Percentiles rank a stretch among this genome's conserved stretches.
Evolutionary conservation across 2,113 vertebrate genomes (phyloP).

Genomic region (Plecturocebus donacophilus): DNA sequence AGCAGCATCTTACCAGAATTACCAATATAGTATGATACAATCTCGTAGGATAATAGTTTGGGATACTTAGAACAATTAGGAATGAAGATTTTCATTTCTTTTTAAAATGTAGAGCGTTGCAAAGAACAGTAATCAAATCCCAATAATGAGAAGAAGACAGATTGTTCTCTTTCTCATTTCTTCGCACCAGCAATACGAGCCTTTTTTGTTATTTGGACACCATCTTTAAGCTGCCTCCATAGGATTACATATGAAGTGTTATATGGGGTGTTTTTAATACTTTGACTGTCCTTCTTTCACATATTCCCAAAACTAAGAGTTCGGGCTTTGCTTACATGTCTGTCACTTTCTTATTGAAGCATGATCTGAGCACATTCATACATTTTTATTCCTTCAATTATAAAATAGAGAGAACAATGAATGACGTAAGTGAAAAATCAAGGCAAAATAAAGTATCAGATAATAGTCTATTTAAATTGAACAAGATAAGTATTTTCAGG

Average conservation of each 20-base stretch:
- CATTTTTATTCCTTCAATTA: background rate
- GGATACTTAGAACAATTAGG: background rate
- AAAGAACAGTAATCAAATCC: background rate
- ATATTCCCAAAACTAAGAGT: background rate
- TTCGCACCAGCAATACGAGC: fast-evolving
- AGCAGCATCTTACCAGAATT: fast-evolving
- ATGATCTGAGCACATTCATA: fast-evolving
- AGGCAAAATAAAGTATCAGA: background rate
- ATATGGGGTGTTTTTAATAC: fast-evolving
- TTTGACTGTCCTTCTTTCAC: background rate
- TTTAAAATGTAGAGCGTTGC: background rate
- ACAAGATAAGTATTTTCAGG: background rate
- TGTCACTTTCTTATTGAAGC: background rate
- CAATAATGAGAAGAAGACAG: background rate
- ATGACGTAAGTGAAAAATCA: background rate
- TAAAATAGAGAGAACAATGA: background rate
- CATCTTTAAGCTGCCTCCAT: fast-evolving
- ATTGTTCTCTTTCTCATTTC: no score
- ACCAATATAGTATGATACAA: fast-evolving
- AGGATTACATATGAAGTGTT: fast-evolving
- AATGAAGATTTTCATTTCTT: background rate
- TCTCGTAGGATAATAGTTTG: background rate
- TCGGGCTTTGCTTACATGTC: background rate
- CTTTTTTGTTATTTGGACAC: fast-evolving
- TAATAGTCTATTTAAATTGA: background rate